Percentiles rank a stretch among this genome's conserved stretches.
phyloP scores from a whole-genome alignment of 2,888 invertebrate genomes.

The Cryptophagus acutangulus region DNA sequence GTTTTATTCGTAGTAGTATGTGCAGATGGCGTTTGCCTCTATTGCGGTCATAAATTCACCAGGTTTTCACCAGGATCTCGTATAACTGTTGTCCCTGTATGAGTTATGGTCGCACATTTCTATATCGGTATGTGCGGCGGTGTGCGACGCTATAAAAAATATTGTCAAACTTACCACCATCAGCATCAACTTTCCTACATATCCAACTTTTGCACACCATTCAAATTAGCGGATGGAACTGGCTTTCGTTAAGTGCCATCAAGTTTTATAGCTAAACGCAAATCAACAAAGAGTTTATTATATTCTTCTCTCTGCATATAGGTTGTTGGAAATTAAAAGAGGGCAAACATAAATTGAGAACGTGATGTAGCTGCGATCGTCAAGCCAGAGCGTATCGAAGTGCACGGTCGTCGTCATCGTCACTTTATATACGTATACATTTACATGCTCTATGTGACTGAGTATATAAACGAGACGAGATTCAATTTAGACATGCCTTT shows the following conservation, averaged over 20 bases:
- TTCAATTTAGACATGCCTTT: constrained; percentile 35
- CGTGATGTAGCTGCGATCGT: constrained; percentile 35
- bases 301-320: no score
- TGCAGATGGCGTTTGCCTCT: constrained; percentile 24
- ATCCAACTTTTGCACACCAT: background rate
- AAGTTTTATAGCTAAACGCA: no score
- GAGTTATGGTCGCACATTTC: constrained; percentile 29
- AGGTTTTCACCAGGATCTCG: constrained; percentile 38
- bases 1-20: no score
- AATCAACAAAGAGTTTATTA: no score
- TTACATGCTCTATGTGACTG: no score
- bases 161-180: constrained; percentile 28
- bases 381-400: constrained; percentile 32
- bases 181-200: no score
- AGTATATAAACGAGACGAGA: no score
- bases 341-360: constrained; percentile 33
- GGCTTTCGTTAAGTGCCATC: no score
- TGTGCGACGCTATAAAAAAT: constrained; percentile 28
- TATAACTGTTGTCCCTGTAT: constrained; percentile 34
- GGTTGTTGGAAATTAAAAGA: constrained; percentile 16
- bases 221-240: no score
- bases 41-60: constrained; percentile 42
- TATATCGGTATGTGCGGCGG: constrained; percentile 25
- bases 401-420: constrained; percentile 26
- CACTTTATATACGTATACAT: no score